Evolutionary conservation across 1,140 invertebrate genomes (phyloP).

Genomic region (Neodiprion pinetum): DNA sequence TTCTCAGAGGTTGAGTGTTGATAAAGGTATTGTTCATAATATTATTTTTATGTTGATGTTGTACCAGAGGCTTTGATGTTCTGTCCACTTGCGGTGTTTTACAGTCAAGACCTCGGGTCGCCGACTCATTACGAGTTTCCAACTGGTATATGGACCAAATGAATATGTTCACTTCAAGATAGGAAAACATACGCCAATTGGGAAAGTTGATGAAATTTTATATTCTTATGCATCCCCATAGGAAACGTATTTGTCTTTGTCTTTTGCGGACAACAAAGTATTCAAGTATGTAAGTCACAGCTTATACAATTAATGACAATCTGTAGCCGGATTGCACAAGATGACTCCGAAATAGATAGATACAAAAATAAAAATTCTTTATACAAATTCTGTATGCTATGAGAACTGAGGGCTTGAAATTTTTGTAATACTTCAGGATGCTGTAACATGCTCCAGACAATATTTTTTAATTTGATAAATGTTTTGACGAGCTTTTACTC

Average conservation of each 20-base stretch:
- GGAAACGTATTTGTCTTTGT: neutral
- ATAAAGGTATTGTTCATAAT: constrained; percentile 35
- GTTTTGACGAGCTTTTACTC: too few species aligned
- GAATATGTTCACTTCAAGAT: neutral
- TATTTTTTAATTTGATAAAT: too few species aligned
- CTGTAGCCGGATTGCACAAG: neutral
- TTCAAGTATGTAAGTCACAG: neutral
- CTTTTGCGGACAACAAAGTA: neutral
- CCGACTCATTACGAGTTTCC: constrained; percentile 38
- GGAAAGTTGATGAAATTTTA: neutral
- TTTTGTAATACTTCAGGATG: neutral
- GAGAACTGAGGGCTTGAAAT: neutral
- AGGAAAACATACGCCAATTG: neutral
- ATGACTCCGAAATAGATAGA: too few species aligned
- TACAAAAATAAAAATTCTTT: neutral
- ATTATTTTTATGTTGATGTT: constrained; percentile 31
- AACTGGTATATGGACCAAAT: constrained; percentile 26
- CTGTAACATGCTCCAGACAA: too few species aligned
- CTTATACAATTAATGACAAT: neutral
- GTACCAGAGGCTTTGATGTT: constrained; percentile 64
- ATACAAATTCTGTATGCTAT: neutral
- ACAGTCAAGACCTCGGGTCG: constrained; percentile 16
- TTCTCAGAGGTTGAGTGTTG: constrained; percentile 35
- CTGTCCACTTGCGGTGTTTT: constrained; percentile 68
- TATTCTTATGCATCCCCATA: neutral